Conservation (phyloP, 2,113 vertebrate species). For the Eulemur macaco region DNA sequence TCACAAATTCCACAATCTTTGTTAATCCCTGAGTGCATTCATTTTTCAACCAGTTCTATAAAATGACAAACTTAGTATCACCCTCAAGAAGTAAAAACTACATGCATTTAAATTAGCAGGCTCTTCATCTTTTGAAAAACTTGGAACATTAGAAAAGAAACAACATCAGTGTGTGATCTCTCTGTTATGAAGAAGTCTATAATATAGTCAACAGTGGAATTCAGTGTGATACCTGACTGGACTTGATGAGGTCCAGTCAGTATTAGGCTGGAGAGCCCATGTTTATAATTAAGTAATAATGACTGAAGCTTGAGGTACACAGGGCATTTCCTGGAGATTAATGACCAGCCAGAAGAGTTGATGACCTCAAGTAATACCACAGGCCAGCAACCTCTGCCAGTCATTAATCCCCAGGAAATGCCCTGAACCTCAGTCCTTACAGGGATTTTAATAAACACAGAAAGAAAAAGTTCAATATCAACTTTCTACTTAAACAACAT, state of each 20-base stretch:
- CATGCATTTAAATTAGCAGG: not conserved
- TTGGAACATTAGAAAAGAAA: not conserved
- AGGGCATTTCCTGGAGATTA: conserved; percentile 80
- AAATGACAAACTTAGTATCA: not conserved
- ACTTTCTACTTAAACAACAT: conserved; percentile 57
- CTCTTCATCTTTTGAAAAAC: conserved; percentile 27
- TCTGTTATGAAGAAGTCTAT: conserved; percentile 56
- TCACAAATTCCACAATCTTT: not conserved
- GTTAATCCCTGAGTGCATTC: not conserved
- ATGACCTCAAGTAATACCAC: conserved; percentile 66
- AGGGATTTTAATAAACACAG: conserved; percentile 64
- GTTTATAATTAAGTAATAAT: conserved; percentile 81
- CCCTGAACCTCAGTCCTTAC: conserved; percentile 61
- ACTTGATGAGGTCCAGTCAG: conserved; percentile 45
- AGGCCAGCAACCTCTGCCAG: conserved; percentile 75
- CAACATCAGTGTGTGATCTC: conserved; percentile 37
- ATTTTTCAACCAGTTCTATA: not conserved
- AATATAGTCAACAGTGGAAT: conserved; percentile 56
- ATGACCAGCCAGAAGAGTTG: conserved; percentile 66
- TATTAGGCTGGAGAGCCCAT: conserved; percentile 64
- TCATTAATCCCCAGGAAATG: conserved; percentile 81
- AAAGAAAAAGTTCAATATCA: conserved; percentile 70
- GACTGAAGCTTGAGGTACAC: conserved; percentile 58
- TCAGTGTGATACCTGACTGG: not conserved
- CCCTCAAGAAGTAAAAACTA: not conserved